A percentile compares a stretch with the other conserved stretches of the same genome.
Conservation (phyloP, 2,113 vertebrate species). For the Ageneiosus marmoratus region DNA sequence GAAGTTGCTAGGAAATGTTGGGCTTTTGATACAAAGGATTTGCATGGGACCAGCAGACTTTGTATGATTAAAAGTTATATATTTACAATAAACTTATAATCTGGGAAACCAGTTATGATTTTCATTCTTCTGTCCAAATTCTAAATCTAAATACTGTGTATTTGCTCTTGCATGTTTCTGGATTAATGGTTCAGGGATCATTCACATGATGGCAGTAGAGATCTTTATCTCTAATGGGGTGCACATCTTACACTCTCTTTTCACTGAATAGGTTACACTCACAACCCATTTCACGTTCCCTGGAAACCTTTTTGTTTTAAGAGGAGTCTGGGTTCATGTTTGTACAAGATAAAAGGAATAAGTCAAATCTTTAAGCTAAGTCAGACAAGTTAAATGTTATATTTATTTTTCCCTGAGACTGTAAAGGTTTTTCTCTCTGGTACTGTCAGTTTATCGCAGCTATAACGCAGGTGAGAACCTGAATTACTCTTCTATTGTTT, state of each 20-base stretch:
- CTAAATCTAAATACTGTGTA: neutral
- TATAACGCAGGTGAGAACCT: too few species aligned
- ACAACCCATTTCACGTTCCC: neutral
- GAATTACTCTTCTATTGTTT: too few species aligned
- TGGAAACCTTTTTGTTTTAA: neutral
- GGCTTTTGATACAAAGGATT: slow-evolving; percentile 72
- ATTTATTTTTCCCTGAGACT: neutral
- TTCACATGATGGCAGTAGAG: slow-evolving; percentile 56
- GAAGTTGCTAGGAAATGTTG: slow-evolving; percentile 54
- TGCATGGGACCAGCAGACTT: slow-evolving; percentile 75
- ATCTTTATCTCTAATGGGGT: slow-evolving; percentile 26
- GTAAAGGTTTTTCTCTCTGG: slow-evolving; percentile 5
- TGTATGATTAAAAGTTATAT: slow-evolving; percentile 71
- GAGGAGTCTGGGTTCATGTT: neutral
- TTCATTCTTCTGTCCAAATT: neutral
- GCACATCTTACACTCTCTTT: neutral
- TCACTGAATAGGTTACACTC: neutral
- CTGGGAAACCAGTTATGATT: slow-evolving; percentile 55
- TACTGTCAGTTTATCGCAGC: neutral
- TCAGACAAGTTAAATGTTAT: neutral
- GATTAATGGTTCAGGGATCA: slow-evolving; percentile 21
- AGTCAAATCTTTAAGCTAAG: neutral
- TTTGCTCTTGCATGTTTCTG: neutral
- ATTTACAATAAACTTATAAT: slow-evolving; percentile 76
- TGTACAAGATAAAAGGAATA: neutral